These are phyloP conservation scores for Papilio helenus DNA, from an alignment of 1,140 invertebrate species.

Conservation along the genomic window DNA sequence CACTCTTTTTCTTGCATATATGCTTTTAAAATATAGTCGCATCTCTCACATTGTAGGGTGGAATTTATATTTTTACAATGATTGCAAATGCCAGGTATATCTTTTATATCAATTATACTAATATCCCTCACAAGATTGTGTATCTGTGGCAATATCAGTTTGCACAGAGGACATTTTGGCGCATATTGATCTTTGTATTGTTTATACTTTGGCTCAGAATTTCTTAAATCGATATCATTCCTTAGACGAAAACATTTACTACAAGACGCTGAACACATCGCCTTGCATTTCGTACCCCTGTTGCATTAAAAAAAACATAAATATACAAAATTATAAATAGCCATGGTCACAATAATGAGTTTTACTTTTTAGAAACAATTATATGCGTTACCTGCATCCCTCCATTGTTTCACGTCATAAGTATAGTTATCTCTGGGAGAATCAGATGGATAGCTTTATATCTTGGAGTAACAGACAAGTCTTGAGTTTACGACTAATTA, in stretches of 20 bases:
- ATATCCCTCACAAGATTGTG: conserved; percentile 50
- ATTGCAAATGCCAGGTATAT: conserved; percentile 50
- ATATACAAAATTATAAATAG: background rate
- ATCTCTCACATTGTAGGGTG: conserved; percentile 52
- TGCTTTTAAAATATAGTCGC: conserved; percentile 48
- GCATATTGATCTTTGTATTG: conserved; percentile 42
- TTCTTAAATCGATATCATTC: background rate
- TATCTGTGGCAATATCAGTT: conserved; percentile 46
- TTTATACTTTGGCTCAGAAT: background rate
- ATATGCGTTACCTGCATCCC: background rate
- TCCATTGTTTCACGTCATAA: background rate
- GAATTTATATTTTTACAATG: conserved; percentile 49
- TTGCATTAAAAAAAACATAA: background rate
- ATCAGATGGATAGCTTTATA: background rate
- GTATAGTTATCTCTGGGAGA: background rate
- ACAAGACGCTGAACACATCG: background rate
- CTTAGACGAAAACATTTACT: background rate
- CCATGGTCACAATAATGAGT: background rate
- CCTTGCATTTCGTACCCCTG: background rate
- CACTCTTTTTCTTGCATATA: conserved; percentile 43
- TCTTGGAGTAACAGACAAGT: background rate
- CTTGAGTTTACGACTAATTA: background rate
- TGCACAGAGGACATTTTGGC: conserved; percentile 51
- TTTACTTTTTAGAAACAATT: background rate
- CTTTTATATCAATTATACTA: conserved; percentile 49